These are phyloP conservation scores for Autographa gamma DNA, from an alignment of 2,888 invertebrate species.

Conservation along the genomic window DNA sequence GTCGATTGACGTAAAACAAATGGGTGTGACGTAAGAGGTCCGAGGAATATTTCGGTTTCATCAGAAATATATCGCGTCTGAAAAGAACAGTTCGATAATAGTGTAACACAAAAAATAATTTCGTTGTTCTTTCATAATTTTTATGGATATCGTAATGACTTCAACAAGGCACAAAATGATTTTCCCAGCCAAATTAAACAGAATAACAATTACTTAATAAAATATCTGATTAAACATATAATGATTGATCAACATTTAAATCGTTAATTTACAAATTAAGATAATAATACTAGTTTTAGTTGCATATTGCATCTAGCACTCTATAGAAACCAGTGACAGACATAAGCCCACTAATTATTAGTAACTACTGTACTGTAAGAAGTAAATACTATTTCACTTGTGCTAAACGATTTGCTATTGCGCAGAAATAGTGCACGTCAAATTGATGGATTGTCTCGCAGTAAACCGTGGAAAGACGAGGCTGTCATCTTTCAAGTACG, in stretches of 20 bases:
- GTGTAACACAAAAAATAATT: not conserved
- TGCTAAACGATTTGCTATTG: not conserved
- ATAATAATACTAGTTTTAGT: not conserved
- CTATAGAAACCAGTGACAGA: constrained; percentile 13
- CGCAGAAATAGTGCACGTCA: not conserved
- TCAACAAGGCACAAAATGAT: not conserved
- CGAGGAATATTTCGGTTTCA: constrained; percentile 1
- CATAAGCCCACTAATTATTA: constrained; percentile 22
- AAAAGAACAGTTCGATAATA: not conserved
- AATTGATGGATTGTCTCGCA: not conserved
- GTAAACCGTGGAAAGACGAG: not conserved
- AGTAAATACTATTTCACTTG: constrained; percentile 15
- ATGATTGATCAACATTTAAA: too few relatives aligned
- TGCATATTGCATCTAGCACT: constrained; percentile 6
- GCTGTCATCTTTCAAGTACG: not conserved
- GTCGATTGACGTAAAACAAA: constrained; percentile 19
- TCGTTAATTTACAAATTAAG: not conserved
- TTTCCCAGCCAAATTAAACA: not conserved
- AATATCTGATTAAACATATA: too few relatives aligned
- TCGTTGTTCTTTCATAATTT: not conserved
- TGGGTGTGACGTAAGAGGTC: constrained; percentile 19
- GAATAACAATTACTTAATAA: too few relatives aligned
- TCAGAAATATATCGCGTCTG: not conserved
- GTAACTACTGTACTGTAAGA: constrained; percentile 22
- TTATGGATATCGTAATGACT: not conserved